phyloP scores from a whole-genome alignment of 2,797 vertebrate genomes.

The Anguilla obscura region DNA sequence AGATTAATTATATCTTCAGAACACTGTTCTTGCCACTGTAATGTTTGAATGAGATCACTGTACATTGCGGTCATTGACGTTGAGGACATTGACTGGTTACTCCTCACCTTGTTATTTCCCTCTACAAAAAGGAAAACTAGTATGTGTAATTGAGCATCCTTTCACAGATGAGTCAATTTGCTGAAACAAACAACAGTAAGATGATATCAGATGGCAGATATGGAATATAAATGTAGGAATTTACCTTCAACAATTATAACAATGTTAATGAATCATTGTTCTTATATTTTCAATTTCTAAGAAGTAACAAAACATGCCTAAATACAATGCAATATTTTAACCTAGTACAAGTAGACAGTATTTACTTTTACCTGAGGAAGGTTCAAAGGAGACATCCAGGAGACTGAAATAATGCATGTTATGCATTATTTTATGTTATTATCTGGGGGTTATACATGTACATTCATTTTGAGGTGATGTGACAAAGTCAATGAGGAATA shows the following conservation, averaged over 20 bases:
- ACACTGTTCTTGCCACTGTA: conserved; percentile 81
- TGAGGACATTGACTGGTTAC: conserved; percentile 83
- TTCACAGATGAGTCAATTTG: conserved; percentile 71
- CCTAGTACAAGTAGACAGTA: too few species aligned
- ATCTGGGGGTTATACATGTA: too few species aligned
- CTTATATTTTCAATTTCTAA: neutral
- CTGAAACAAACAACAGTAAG: conserved; percentile 30
- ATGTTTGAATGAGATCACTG: conserved; percentile 85
- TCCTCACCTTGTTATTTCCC: conserved; percentile 81
- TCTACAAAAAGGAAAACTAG: conserved; percentile 83
- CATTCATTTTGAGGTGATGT: neutral
- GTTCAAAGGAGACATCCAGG: too few species aligned
- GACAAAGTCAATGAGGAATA: neutral
- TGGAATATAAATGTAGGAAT: neutral
- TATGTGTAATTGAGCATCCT: conserved; percentile 83
- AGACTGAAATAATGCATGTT: too few species aligned
- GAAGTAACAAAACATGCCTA: neutral
- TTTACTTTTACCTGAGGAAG: too few species aligned
- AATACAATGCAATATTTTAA: neutral
- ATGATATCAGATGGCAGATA: neutral
- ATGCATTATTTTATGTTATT: too few species aligned
- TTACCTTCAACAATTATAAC: neutral
- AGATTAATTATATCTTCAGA: conserved; percentile 86
- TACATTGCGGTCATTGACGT: conserved; percentile 84
- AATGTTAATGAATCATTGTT: neutral